Base-by-base conservation (phyloP, 2,113 vertebrate genomes). In the Nansenia antarctica region DNA sequence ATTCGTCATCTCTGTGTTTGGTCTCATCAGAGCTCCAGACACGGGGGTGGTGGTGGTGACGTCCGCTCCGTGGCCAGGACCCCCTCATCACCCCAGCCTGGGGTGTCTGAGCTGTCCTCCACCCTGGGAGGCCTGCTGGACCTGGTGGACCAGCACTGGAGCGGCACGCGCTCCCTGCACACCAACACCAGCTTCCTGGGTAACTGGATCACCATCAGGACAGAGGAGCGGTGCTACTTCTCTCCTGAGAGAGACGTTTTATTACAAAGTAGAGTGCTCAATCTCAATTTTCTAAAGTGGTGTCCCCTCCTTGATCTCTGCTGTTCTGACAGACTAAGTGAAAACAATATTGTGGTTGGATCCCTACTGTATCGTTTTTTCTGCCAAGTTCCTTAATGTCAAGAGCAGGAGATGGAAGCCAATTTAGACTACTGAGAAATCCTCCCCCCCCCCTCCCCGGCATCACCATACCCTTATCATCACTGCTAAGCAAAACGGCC, bases 81-180 rank as follows among this genome's bases (percentile, higher is more conserved):
- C 30, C 61, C 78, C 47, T 77, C 71, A 49, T 77, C 71, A 49
- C 78, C 83, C 72, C 52, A 58, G 9, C 77, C 80, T 65, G 11
- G n/a, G 22, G 67, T 65, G 31, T 66, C 85, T 24, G 83, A 85
- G 24, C 75, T 90, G 54, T 75, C 85, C 26, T 57, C 78, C 30
- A 81, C 90, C 64, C 85, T 93, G 29, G 75, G 74, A 35, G 82
- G 85, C 65, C 83, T 92, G 2, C 76, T 92, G 54, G 88, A 90
- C 61, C 82, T 92, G 18, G 89, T 93, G 58, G 92, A 92, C 42
- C 81, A 81, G 24, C 84, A 92, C 74, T 92, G 92, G 90, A 81
- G 34, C 0, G 90, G 90, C 31, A 79, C 86, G 0, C 85, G 80
- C 8, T 92, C 92, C 26, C 89, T 92, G 8, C 88, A 92, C 15